phyloP scores from a whole-genome alignment of 2,797 vertebrate species.

The Siniperca undulata region DNA sequence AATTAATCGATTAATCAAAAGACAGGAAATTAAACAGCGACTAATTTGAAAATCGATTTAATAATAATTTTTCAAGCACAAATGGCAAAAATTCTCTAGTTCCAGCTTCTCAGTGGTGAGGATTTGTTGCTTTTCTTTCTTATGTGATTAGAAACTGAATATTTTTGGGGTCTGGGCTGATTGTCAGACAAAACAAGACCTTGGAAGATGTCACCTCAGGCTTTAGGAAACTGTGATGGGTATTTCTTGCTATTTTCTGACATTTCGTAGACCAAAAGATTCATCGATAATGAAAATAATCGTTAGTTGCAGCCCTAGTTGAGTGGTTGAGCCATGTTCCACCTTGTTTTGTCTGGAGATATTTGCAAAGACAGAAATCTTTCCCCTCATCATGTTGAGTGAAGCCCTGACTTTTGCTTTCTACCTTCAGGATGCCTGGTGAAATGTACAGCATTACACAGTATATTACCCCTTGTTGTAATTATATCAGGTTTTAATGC shows the following conservation, averaged over 20 bases:
- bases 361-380: neutral
- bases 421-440: neutral
- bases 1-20: fast-evolving
- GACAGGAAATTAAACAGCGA: neutral
- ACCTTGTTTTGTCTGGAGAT: neutral
- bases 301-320: neutral
- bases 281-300: no score
- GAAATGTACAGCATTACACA: neutral
- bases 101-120: neutral
- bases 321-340: neutral
- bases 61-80: neutral
- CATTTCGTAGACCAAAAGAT: neutral
- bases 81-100: neutral
- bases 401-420: no score
- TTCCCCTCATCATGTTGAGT: no score
- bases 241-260: neutral
- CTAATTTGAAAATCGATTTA: neutral
- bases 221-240: neutral
- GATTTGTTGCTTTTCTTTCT: neutral
- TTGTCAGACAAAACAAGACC: neutral
- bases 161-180: neutral
- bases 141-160: neutral
- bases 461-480: neutral
- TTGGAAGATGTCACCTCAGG: neutral
- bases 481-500: neutral